These are phyloP conservation scores for Oceanodroma leucorhoa DNA, from an alignment of 2,797 vertebrate species.

Conservation along the genomic window DNA sequence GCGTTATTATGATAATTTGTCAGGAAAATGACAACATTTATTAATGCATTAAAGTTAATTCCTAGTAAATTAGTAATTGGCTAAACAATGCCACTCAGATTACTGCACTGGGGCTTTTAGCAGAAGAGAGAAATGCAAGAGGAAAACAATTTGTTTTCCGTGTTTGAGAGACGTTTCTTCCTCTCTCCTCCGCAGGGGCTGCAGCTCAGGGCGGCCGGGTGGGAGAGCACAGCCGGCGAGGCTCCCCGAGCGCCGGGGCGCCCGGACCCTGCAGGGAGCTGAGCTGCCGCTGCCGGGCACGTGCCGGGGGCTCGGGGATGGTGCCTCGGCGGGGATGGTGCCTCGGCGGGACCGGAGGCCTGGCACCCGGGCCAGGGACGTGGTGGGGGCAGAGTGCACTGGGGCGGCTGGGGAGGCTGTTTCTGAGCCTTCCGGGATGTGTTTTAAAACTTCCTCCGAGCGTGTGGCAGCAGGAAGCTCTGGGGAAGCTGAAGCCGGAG, in stretches of 20 bases:
- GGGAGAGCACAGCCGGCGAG: rapidly evolving
- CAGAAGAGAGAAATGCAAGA: neutral
- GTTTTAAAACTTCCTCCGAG: neutral
- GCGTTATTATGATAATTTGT: conserved; percentile 70
- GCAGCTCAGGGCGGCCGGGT: rapidly evolving
- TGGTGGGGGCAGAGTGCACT: rapidly evolving
- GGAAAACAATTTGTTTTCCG: neutral
- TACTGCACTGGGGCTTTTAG: neutral
- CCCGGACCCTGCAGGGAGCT: neutral
- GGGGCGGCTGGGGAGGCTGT: rapidly evolving
- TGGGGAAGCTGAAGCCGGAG: neutral
- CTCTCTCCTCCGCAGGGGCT: rapidly evolving
- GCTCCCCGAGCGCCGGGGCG: rapidly evolving
- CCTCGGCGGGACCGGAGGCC: rapidly evolving
- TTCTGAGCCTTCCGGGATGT: neutral
- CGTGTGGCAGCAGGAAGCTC: rapidly evolving
- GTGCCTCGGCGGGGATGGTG: rapidly evolving
- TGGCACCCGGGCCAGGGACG: rapidly evolving
- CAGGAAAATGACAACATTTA: conserved; percentile 72
- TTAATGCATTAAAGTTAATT: conserved; percentile 72
- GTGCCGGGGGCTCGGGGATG: rapidly evolving
- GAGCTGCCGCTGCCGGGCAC: rapidly evolving
- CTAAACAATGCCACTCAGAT: conserved; percentile 49
- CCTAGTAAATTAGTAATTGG: conserved; percentile 66
- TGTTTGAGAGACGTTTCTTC: neutral